Conservation (phyloP, 2,797 vertebrate species). For the Sebastes dallii region DNA sequence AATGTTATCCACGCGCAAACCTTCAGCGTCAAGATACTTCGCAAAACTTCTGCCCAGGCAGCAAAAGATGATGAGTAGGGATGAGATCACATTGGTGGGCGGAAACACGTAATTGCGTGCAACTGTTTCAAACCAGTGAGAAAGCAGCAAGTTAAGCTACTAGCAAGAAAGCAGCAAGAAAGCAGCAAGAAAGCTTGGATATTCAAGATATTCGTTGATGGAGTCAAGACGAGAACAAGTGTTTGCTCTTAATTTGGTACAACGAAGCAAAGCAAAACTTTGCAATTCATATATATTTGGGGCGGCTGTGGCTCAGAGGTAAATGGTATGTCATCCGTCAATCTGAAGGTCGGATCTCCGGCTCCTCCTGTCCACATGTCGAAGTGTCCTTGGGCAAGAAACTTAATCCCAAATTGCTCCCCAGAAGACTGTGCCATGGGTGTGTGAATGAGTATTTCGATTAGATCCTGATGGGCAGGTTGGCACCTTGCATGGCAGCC, state of each 20-base stretch:
- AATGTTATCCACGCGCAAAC: not conserved
- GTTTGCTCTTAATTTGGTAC: not conserved
- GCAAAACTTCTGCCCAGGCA: not conserved
- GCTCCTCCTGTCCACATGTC: not conserved
- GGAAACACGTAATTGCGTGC: no score
- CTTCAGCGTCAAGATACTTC: not conserved
- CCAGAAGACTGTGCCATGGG: not conserved
- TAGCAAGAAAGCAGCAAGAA: not conserved
- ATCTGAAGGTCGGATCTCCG: not conserved
- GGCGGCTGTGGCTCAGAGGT: not conserved
- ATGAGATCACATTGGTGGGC: no score
- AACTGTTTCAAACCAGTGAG: not conserved
- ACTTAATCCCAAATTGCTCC: not conserved
- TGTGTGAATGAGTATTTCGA: not conserved
- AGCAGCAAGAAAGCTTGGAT: not conserved
- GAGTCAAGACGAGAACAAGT: not conserved
- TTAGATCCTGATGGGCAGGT: not conserved
- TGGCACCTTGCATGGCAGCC: not conserved
- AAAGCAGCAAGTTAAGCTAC: not conserved
- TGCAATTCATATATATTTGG: not conserved
- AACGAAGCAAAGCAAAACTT: not conserved
- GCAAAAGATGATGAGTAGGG: not conserved
- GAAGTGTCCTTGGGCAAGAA: not conserved
- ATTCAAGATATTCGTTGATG: not conserved
- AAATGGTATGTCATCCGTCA: accelerated